Base-by-base conservation (phyloP, 2,113 vertebrate species). In the Rhadina sibilatrix region DNA sequence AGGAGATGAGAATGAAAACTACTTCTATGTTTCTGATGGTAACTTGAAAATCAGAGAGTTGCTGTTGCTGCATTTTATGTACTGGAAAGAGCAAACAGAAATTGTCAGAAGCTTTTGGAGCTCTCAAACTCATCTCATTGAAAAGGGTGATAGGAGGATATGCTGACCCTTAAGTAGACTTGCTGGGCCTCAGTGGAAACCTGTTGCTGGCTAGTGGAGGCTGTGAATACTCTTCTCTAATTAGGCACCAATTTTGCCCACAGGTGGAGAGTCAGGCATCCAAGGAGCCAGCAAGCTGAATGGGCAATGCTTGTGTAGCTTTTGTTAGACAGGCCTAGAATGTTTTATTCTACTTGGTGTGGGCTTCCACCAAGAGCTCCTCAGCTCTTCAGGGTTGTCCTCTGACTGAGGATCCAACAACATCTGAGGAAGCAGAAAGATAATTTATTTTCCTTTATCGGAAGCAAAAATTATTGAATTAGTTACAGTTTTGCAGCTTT, bases 271-370 rank as follows among this genome's bases (percentile, higher is more conserved):
- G 7, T 18, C 2, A 10, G 6, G 12, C 31, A 59, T 33, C 52
- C 42, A 25, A 44, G 42, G 24, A 86, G 15, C 23, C 12, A 42
- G 11, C 6, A 14, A 44, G 13, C 14, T 71, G 24, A 63, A 63
- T 3, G 3, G 24, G 11, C 12, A 81, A 27, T 68, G 9, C 25
- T 40, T 44, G 24, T 63, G 14, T 38, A 0, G 0, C 31, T 61
- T 66, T 52, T 0, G 0, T 70, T 61, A 50, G 24, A 18, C 52
- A 56, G 17, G 24, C 28, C 15, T 61, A 30, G 20, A 31, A 22
- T 53, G 21, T n/a, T 54, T 37, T 16, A 24, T 33, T 78, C 13
- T 12, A 5, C 25, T 6, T 47, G 12, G 33, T 54, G 10, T 2
- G 44, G 25, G 23, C 15, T 76, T 71, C 27, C 9, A 66, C n/a